A percentile compares a stretch with the other conserved stretches of the same genome.
phyloP scores from a whole-genome alignment of 2,797 vertebrate species.

The Coccyzus lansbergi region DNA sequence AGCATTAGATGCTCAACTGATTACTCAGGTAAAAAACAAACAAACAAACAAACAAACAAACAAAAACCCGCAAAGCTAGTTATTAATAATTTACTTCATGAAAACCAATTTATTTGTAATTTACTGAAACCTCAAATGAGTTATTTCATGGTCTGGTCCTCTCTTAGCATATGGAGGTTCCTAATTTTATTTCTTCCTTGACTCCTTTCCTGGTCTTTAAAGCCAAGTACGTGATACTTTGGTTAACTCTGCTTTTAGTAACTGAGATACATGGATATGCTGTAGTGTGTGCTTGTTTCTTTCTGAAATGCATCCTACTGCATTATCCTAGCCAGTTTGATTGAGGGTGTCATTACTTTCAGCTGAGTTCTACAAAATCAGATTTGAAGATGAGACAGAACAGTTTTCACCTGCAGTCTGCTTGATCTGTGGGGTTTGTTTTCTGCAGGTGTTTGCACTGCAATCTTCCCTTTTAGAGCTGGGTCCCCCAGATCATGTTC shows the following conservation, averaged over 20 bases:
- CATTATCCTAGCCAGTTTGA: neutral
- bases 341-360: neutral
- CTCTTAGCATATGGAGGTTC: neutral
- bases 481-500: constrained; percentile 80
- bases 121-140: neutral
- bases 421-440: neutral
- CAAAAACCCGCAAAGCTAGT: neutral
- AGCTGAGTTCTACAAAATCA: neutral
- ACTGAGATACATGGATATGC: neutral
- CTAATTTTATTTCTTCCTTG: neutral
- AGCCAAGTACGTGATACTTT: neutral
- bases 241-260: neutral
- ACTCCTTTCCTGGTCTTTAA: neutral
- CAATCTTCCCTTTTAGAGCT: constrained; percentile 80
- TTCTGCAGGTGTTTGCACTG: constrained; percentile 81
- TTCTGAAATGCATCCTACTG: neutral
- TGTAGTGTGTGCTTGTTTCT: neutral
- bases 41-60: too few relatives aligned
- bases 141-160: neutral
- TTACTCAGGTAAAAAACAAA: constrained; percentile 82
- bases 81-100: neutral
- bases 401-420: neutral
- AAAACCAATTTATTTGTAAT: neutral
- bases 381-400: neutral
- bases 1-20: constrained; percentile 78